Conservation (phyloP, 2,888 invertebrate species). For the Apamea monoglypha region DNA sequence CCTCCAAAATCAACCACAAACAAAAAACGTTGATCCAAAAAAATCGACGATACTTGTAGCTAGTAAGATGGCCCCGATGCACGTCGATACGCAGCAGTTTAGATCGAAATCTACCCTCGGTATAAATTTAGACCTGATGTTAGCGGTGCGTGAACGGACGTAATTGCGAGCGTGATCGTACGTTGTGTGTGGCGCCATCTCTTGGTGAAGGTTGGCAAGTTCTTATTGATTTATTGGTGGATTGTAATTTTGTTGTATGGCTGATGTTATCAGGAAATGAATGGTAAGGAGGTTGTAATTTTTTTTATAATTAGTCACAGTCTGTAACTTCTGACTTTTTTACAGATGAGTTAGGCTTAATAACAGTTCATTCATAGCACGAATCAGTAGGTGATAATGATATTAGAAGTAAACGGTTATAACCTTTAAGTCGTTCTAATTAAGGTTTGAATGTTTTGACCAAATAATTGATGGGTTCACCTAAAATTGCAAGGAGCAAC, state of each 20-base stretch:
- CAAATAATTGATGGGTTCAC: neutral
- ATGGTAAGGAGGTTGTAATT: neutral
- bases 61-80: conserved; percentile 67
- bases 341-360: neutral
- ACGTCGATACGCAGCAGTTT: conserved; percentile 77
- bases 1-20: conserved; percentile 41
- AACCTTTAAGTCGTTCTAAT: no score
- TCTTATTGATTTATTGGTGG: conserved; percentile 48
- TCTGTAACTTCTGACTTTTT: neutral
- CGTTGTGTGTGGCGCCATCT: conserved; percentile 70
- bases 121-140: conserved; percentile 75
- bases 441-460: no score
- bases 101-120: conserved; percentile 85
- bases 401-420: neutral
- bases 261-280: conserved; percentile 11
- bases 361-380: no score
- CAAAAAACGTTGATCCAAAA: conserved; percentile 48
- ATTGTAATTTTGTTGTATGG: conserved; percentile 22
- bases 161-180: conserved; percentile 63
- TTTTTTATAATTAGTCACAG: conserved; percentile 14
- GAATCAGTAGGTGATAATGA: neutral
- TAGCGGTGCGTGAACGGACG: conserved; percentile 80
- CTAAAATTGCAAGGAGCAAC: neutral
- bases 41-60: conserved; percentile 57
- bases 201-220: conserved; percentile 46